These are phyloP conservation scores for Dicyrtoma fusca DNA, from an alignment of 2,888 invertebrate genomes.

Conservation along the genomic window DNA sequence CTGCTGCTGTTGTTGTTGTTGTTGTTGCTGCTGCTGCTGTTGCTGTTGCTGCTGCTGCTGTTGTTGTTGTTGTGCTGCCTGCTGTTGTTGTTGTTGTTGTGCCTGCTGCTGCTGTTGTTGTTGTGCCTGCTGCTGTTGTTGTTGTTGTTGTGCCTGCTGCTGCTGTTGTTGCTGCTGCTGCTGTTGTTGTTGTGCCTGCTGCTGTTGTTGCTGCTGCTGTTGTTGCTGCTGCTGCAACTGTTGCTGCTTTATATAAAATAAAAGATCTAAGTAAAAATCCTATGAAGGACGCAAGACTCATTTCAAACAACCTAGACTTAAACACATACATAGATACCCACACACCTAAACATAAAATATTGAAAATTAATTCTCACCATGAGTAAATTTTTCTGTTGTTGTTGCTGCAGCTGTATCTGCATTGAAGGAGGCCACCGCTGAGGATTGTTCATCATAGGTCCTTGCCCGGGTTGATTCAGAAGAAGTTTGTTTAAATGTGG, in stretches of 20 bases:
- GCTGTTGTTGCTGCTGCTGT: conserved; percentile 45
- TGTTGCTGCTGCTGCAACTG: conserved; percentile 45
- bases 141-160: conserved; percentile 11
- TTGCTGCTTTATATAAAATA: conserved; percentile 23
- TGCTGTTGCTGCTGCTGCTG: not conserved
- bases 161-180: not conserved
- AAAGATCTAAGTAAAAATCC: not conserved
- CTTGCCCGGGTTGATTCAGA: conserved; percentile 32
- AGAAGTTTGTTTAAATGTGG: conserved; percentile 21
- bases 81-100: conserved; percentile 45
- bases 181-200: conserved; percentile 48
- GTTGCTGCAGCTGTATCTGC: conserved; percentile 45
- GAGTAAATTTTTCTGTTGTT: conserved; percentile 38
- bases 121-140: conserved; percentile 4
- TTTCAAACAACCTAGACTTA: too few relatives aligned
- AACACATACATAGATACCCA: too few relatives aligned
- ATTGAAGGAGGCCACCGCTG: conserved; percentile 42
- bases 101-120: conserved; percentile 40
- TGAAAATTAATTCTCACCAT: conserved; percentile 10
- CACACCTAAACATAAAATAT: too few relatives aligned
- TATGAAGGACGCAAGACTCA: too few relatives aligned
- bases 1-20: conserved; percentile 58
- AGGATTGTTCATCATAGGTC: conserved; percentile 20
- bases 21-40: not conserved
- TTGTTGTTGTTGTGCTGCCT: conserved; percentile 48